Conservation (phyloP, 2,888 invertebrate species). For the Scaptomyza caliginosa region DNA sequence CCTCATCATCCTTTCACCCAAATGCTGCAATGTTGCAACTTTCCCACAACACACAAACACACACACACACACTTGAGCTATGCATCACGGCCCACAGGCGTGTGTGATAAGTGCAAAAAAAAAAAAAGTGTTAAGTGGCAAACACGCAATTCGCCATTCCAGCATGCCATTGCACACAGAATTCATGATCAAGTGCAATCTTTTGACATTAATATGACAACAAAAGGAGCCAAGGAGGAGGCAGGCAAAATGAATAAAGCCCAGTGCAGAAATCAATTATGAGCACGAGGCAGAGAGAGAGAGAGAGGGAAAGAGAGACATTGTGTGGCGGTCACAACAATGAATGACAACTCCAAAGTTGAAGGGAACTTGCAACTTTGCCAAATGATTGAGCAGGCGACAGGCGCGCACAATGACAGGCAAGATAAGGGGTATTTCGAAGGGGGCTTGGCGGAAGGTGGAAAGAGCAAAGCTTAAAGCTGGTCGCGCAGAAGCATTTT, state of each 20-base stretch:
- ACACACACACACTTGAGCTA: slow-evolving; percentile 31
- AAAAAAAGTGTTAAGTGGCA: slow-evolving; percentile 71
- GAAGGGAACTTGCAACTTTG: slow-evolving; percentile 15
- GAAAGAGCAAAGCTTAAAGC: background rate
- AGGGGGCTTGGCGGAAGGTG: background rate
- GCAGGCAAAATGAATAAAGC: slow-evolving; percentile 20
- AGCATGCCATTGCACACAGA: slow-evolving; percentile 49
- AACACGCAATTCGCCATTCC: slow-evolving; percentile 61
- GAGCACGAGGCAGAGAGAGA: slow-evolving; percentile 66
- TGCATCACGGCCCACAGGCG: slow-evolving; percentile 45
- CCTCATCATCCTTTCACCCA: slow-evolving; percentile 72
- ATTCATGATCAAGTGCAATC: slow-evolving; percentile 80
- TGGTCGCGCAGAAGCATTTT: slow-evolving; percentile 18
- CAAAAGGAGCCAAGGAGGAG: slow-evolving; percentile 58
- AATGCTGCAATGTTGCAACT: slow-evolving; percentile 21
- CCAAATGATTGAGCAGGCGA: slow-evolving; percentile 73
- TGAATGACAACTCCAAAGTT: slow-evolving; percentile 52
- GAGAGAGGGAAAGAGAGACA: background rate
- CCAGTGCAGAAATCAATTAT: slow-evolving; percentile 65
- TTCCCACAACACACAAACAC: slow-evolving; percentile 47
- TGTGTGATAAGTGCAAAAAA: slow-evolving; percentile 42
- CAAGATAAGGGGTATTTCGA: too few species aligned
- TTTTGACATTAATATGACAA: slow-evolving; percentile 80
- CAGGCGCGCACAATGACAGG: slow-evolving; percentile 56
- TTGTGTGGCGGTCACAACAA: slow-evolving; percentile 37